phyloP scores from a whole-genome alignment of 2,888 invertebrate genomes.

The Stenolophus ochropezus region DNA sequence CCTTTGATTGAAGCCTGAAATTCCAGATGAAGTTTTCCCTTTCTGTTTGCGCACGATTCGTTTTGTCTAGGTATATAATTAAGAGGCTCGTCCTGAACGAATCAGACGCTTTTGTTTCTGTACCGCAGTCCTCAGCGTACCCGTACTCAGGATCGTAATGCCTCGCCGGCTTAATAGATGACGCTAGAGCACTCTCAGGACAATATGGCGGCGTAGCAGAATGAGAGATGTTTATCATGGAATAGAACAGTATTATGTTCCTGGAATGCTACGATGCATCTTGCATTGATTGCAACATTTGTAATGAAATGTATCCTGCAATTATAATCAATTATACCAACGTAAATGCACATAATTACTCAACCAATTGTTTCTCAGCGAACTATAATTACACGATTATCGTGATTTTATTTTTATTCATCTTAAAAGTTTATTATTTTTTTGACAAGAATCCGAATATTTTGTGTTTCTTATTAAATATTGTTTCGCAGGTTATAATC shows the following conservation, averaged over 20 bases:
- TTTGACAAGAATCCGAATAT: not conserved
- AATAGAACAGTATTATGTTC: not conserved
- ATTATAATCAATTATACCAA: not conserved
- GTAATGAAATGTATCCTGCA: not conserved
- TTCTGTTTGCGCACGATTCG: conserved; percentile 29
- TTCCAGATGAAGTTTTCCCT: conserved; percentile 47
- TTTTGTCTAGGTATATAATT: conserved; percentile 43
- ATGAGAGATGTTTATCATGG: conserved; percentile 1
- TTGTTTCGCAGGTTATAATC: too few relatives aligned
- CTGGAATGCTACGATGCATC: not conserved
- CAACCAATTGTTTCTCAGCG: too few relatives aligned
- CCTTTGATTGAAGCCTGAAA: conserved; percentile 48
- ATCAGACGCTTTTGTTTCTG: conserved; percentile 35
- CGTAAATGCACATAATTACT: not conserved
- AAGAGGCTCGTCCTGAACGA: conserved; percentile 36
- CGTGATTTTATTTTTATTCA: not conserved
- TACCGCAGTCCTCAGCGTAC: conserved; percentile 26
- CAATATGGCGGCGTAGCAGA: conserved; percentile 22
- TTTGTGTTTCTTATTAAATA: too few relatives aligned
- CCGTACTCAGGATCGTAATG: not conserved
- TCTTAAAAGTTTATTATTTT: not conserved
- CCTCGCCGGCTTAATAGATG: conserved; percentile 10
- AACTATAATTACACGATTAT: not conserved
- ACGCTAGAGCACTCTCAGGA: conserved; percentile 5
- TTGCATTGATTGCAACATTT: not conserved